These are phyloP conservation scores for Scomber scombrus DNA, from an alignment of 2,113 vertebrate species.

Conservation along the genomic window DNA sequence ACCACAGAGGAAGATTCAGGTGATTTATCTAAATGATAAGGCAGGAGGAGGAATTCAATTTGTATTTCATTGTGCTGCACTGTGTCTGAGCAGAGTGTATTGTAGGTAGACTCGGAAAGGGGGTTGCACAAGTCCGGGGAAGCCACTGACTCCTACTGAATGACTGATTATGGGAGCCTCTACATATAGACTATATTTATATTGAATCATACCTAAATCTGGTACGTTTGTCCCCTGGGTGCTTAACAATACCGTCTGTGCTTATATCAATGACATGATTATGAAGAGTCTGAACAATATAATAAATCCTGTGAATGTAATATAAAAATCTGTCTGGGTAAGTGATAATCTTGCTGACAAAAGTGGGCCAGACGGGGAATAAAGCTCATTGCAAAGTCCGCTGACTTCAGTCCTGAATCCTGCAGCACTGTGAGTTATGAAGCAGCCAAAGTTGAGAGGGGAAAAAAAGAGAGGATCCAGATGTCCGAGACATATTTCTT, in stretches of 20 bases:
- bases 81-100: slow-evolving; percentile 62
- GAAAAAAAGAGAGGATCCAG: background rate
- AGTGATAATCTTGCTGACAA: slow-evolving; percentile 47
- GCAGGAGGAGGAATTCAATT: slow-evolving; percentile 78
- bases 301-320: slow-evolving; percentile 45
- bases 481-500: background rate
- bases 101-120: slow-evolving; percentile 42
- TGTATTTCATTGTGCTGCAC: slow-evolving; percentile 76
- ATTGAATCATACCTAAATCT: slow-evolving; percentile 50
- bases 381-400: slow-evolving; percentile 53
- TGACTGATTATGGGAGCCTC: slow-evolving; percentile 66
- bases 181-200: slow-evolving; percentile 56
- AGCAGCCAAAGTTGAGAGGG: background rate
- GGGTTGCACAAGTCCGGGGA: slow-evolving; percentile 45
- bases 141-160: slow-evolving; percentile 54
- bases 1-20: slow-evolving; percentile 54
- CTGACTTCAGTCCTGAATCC: background rate
- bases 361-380: slow-evolving; percentile 41
- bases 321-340: slow-evolving; percentile 36
- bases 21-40: slow-evolving; percentile 78
- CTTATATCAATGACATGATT: slow-evolving; percentile 53
- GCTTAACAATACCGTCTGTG: slow-evolving; percentile 44
- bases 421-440: background rate
- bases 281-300: slow-evolving; percentile 53
- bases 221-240: slow-evolving; percentile 47